phyloP scores from a whole-genome alignment of 2,797 vertebrate species.

The Paguma larvata region DNA sequence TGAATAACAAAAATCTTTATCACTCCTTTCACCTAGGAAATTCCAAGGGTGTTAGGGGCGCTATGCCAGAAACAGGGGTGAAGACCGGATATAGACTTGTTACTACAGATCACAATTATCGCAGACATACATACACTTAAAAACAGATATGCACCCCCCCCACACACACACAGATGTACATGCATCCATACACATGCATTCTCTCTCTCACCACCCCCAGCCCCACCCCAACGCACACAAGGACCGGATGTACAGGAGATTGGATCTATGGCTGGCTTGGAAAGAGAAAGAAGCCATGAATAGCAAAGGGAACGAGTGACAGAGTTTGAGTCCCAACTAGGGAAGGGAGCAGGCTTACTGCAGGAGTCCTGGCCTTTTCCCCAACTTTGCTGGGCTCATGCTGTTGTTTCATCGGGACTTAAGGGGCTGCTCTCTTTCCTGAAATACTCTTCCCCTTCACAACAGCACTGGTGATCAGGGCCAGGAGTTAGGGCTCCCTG shows the following conservation, averaged over 20 bases:
- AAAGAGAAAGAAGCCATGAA: not conserved
- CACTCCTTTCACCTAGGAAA: not conserved
- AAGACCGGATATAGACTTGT: not conserved
- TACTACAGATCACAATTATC: not conserved
- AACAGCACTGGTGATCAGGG: not conserved
- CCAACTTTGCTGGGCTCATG: rapidly evolving
- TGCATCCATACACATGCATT: no score
- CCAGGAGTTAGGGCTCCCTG: not conserved
- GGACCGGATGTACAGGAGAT: not conserved
- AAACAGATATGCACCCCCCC: not conserved
- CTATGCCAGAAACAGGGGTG: not conserved
- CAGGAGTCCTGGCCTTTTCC: not conserved
- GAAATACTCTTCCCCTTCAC: not conserved
- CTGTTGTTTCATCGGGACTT: not conserved
- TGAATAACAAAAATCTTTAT: not conserved
- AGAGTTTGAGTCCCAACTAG: not conserved
- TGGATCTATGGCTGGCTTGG: not conserved
- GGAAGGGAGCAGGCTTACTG: not conserved
- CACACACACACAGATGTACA: not conserved
- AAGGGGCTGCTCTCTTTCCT: not conserved
- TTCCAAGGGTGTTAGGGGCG: not conserved
- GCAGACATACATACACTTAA: not conserved
- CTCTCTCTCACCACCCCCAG: not conserved
- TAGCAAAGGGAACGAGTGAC: not conserved
- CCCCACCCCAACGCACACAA: not conserved